Base-by-base conservation (phyloP, 2,888 invertebrate genomes). In the Agriopis marginaria region DNA sequence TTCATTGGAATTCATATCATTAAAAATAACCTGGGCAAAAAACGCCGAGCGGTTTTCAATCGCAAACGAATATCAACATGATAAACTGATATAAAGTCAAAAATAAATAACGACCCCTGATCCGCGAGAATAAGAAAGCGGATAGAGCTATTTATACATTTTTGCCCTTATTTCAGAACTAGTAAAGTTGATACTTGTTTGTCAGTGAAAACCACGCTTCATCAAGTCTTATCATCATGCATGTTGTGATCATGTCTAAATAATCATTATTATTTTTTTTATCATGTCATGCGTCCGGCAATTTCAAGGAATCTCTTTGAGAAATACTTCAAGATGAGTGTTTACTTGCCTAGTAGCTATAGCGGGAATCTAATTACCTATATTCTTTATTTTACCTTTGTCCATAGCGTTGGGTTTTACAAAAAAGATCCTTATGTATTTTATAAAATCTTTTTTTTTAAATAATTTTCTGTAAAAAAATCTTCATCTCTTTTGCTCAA, bases 281-380 rank as follows among this genome's bases (percentile, higher is more conserved):
- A 39, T 63, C 44, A 53, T 47, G 12, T 76, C 74, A 76, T 63
- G 72, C 61, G 66, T 63, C 68, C 32, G 12, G 47, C 47, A 84
- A 88, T 91, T 92, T 89, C 93, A 91, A 92, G 82, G 92, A 91
- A 91, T 93, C 92, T 92, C 92, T 81, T 80, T 73, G 72, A 68
- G 65, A 67, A 71, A 73, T 82, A 82, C 80, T 83, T 84, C 79
- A 84, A 82, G 77, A 80, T 90, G 83, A 81, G 85, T 92, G 90
- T 92, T 84, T 87, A 94, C 94, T 94, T 94, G 93, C 94, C 89
- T 90, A 92, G 93, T 93, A 94, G 93, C 93, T 94, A 93, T 93
- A 92, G 94, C 94, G 93, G 85, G 75, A 87, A 92, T 85, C 86
- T 87, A 76, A 77, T 65, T 77, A 86, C 83, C 84, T 87, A 79